phyloP scores from a whole-genome alignment of 2,888 invertebrate species.

The Danaus chrysippus region DNA sequence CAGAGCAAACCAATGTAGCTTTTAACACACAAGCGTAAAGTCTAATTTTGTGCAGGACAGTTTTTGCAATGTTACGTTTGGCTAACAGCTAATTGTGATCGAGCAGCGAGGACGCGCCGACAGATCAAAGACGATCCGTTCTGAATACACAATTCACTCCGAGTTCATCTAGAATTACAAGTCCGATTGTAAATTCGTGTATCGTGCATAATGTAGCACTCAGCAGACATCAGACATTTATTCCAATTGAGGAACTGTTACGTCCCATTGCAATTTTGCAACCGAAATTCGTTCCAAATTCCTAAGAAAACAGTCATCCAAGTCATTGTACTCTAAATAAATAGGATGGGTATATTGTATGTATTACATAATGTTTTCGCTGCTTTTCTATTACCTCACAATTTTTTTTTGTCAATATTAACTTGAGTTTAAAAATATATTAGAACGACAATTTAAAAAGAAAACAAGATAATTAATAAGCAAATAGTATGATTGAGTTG shows the following conservation, averaged over 20 bases:
- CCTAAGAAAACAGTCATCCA: background rate
- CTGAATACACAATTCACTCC: conserved; percentile 49
- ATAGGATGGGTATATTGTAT: no score
- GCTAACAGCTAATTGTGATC: conserved; percentile 31
- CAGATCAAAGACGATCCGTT: conserved; percentile 44
- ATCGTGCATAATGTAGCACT: conserved; percentile 23
- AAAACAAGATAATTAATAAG: no score
- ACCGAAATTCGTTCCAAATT: background rate
- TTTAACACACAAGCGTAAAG: conserved; percentile 18
- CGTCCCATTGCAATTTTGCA: background rate
- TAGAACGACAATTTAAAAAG: no score
- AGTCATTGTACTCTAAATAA: no score
- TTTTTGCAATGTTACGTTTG: conserved; percentile 27
- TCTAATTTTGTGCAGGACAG: conserved; percentile 13
- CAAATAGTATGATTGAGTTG: no score
- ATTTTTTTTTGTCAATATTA: no score
- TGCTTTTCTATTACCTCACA: no score
- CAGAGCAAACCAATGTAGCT: conserved; percentile 9
- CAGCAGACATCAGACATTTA: conserved; percentile 7
- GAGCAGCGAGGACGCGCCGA: conserved; percentile 44
- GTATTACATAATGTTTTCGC: no score
- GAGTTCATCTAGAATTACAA: conserved; percentile 39
- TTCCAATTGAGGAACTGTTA: conserved; percentile 2
- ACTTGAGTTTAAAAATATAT: no score
- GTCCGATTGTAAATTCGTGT: conserved; percentile 35